A percentile compares a stretch with the other conserved stretches of the same genome.
These are phyloP conservation scores for Clistopyga incitator DNA, from an alignment of 2,888 invertebrate species.

Conservation along the genomic window DNA sequence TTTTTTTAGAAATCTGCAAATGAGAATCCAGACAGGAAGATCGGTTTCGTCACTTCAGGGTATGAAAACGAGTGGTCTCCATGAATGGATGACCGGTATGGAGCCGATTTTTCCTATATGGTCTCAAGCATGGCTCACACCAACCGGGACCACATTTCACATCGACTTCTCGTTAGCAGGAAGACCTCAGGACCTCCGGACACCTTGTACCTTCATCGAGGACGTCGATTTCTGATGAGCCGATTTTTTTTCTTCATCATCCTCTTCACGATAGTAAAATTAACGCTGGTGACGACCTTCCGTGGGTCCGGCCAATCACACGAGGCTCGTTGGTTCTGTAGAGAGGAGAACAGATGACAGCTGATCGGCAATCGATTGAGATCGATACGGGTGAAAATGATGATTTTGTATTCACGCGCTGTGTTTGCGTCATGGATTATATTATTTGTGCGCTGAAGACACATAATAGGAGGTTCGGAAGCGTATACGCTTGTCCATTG, in stretches of 20 bases:
- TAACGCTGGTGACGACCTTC: slow-evolving; percentile 7
- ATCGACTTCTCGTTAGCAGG: slow-evolving; percentile 15
- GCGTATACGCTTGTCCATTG: slow-evolving; percentile 30
- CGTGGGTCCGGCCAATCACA: slow-evolving; percentile 24
- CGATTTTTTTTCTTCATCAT: slow-evolving; percentile 5
- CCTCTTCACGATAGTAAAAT: slow-evolving; percentile 33
- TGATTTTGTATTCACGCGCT: slow-evolving; percentile 43
- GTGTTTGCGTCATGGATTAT: slow-evolving; percentile 61
- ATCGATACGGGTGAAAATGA: slow-evolving; percentile 72
- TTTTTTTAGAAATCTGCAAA: neutral
- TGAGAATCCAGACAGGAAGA: neutral
- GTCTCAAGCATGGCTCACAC: slow-evolving; percentile 5
- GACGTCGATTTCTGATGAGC: neutral
- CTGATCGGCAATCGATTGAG: slow-evolving; percentile 78
- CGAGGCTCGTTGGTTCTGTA: neutral
- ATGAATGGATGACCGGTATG: neutral
- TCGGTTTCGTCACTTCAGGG: neutral
- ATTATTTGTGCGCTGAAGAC: slow-evolving; percentile 13
- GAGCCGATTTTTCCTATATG: slow-evolving; percentile 4
- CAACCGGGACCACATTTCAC: slow-evolving; percentile 12
- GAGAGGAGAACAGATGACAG: slow-evolving; percentile 63
- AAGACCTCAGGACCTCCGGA: slow-evolving; percentile 2
- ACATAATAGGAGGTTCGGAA: slow-evolving; percentile 2
- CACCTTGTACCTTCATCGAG: neutral
- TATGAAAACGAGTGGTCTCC: neutral